phyloP scores from a whole-genome alignment of 2,797 vertebrate genomes.

The Trachops cirrhosus region DNA sequence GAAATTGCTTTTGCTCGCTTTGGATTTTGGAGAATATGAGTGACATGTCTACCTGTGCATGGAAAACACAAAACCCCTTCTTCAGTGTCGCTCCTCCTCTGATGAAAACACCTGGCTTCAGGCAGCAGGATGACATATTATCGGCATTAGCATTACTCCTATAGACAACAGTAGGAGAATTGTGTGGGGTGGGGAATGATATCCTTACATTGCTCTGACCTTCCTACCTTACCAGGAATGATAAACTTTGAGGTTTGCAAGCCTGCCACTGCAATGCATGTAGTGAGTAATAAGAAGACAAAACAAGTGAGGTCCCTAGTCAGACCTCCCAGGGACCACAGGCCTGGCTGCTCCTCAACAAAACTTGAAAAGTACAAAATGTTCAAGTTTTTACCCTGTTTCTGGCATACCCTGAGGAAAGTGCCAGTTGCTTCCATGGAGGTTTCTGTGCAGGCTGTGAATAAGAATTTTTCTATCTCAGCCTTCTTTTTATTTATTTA shows the following conservation, averaged over 20 bases:
- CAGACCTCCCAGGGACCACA: not conserved
- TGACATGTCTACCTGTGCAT: accelerated
- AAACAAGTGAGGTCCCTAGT: not conserved
- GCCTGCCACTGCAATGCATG: not conserved
- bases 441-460: not conserved
- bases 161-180: not conserved
- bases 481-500: not conserved
- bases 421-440: not conserved
- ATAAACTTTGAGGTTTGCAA: not conserved
- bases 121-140: not conserved
- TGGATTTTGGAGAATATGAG: not conserved
- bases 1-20: not conserved
- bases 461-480: not conserved
- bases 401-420: not conserved
- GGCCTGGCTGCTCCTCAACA: not conserved
- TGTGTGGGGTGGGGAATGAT: not conserved
- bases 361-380: not conserved
- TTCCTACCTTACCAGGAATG: not conserved
- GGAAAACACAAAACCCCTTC: not conserved
- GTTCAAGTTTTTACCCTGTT: not conserved
- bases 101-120: not conserved
- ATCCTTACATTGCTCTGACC: not conserved
- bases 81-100: not conserved
- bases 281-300: not conserved
- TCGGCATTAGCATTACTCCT: not conserved